phyloP scores from a whole-genome alignment of 2,113 vertebrate genomes.

The Perca schrenkii region DNA sequence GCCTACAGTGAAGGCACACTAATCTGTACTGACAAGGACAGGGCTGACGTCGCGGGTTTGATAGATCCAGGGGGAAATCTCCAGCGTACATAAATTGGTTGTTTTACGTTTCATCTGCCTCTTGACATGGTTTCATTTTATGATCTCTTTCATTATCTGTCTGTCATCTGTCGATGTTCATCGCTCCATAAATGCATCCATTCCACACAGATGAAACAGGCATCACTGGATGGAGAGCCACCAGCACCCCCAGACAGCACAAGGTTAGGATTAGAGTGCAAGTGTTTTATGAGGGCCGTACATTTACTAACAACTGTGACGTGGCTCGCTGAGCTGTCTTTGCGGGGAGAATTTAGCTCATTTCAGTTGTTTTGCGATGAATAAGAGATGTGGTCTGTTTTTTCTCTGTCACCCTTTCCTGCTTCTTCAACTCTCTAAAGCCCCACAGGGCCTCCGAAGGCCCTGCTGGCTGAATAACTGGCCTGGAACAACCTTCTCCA shows the following conservation, averaged over 20 bases:
- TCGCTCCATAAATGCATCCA: slow-evolving; percentile 57
- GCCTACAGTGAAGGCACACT: slow-evolving; percentile 45
- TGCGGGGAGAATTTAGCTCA: background rate
- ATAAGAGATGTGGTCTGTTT: slow-evolving; percentile 3
- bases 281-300: slow-evolving; percentile 11
- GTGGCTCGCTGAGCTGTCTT: slow-evolving; percentile 16
- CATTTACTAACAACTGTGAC: slow-evolving; percentile 20
- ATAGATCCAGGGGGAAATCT: slow-evolving; percentile 76
- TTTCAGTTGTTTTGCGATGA: background rate
- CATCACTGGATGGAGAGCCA: slow-evolving; percentile 23
- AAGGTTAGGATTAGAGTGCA: slow-evolving; percentile 29
- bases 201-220: slow-evolving; percentile 33
- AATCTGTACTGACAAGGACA: slow-evolving; percentile 69
- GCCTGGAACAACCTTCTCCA: slow-evolving; percentile 8
- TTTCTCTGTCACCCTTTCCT: background rate
- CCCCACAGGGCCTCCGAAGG: background rate
- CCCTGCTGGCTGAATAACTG: background rate
- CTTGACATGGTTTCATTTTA: slow-evolving; percentile 70
- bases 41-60: slow-evolving; percentile 42
- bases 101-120: slow-evolving; percentile 68
- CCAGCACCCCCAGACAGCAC: slow-evolving; percentile 7
- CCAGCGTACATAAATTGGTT: slow-evolving; percentile 62
- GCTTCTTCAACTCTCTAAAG: background rate
- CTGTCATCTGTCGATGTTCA: slow-evolving; percentile 70
- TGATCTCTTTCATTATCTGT: slow-evolving; percentile 76